A percentile compares a stretch with the other conserved stretches of the same genome.
Evolutionary conservation across 2,797 vertebrate species (phyloP).

Genomic region (Mycteria americana): DNA sequence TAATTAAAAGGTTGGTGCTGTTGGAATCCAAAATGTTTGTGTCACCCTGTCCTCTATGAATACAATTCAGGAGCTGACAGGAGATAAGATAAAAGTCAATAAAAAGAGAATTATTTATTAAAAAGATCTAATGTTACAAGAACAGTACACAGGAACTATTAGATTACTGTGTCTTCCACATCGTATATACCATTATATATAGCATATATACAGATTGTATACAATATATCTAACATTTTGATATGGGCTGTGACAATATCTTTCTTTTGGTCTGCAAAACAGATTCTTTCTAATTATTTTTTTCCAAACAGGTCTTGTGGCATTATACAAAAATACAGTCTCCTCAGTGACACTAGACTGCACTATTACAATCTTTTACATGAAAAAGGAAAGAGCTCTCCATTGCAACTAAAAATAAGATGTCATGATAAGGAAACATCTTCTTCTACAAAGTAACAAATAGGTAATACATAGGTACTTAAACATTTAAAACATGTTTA

Average conservation of each 20-base stretch:
- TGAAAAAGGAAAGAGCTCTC: slow-evolving; percentile 29
- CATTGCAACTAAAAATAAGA: slow-evolving; percentile 51
- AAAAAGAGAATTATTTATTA: slow-evolving; percentile 85
- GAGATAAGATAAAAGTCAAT: slow-evolving; percentile 81
- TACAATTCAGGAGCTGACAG: slow-evolving; percentile 64
- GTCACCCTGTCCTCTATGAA: neutral
- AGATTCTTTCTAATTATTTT: slow-evolving; percentile 15
- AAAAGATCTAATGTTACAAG: slow-evolving; percentile 84
- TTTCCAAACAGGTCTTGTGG: slow-evolving; percentile 33
- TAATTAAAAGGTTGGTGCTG: neutral
- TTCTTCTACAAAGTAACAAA: slow-evolving; percentile 68
- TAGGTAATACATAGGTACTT: slow-evolving; percentile 59
- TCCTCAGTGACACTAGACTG: slow-evolving; percentile 69
- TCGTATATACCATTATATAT: slow-evolving; percentile 78
- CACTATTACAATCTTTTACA: slow-evolving; percentile 56
- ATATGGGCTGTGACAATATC: slow-evolving; percentile 60
- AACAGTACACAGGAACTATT: slow-evolving; percentile 81
- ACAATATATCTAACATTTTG: slow-evolving; percentile 75
- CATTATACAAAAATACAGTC: slow-evolving; percentile 77
- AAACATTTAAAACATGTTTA: slow-evolving; percentile 73
- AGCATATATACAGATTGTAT: slow-evolving; percentile 80
- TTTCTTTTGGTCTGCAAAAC: slow-evolving; percentile 70
- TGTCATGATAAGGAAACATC: slow-evolving; percentile 44
- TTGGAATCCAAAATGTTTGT: neutral
- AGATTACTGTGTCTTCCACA: slow-evolving; percentile 78